These are phyloP conservation scores for Heliopora coerulea DNA, from an alignment of 92 coral and sea anemone species.

Conservation along the genomic window DNA sequence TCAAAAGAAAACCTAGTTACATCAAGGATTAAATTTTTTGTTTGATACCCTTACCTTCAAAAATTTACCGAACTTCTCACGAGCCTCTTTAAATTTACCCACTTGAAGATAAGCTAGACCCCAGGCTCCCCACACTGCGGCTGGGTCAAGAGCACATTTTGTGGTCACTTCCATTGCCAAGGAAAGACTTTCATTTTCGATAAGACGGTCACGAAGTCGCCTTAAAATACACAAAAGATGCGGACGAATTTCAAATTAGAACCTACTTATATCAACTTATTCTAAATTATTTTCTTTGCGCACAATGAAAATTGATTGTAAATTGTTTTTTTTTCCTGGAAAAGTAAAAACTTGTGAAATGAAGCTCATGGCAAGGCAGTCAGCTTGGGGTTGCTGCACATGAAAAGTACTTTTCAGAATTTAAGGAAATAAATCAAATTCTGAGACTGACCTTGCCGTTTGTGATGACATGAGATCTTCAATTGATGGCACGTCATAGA, in stretches of 20 bases:
- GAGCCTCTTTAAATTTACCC: slow-evolving; percentile 86
- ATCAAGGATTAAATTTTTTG: too few species aligned
- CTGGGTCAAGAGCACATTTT: slow-evolving; percentile 92
- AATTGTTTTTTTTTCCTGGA: too few species aligned
- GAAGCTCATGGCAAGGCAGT: too few species aligned
- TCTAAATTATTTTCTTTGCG: too few species aligned
- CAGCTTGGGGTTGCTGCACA: too few species aligned
- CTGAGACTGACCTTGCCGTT: slow-evolving; percentile 93
- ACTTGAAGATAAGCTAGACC: slow-evolving; percentile 91
- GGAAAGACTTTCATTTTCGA: slow-evolving; percentile 83
- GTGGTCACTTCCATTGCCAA: slow-evolving; percentile 99
- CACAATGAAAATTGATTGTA: too few species aligned
- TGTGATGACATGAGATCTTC: slow-evolving; percentile 87
- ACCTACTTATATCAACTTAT: too few species aligned
- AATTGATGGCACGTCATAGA: slow-evolving; percentile 92
- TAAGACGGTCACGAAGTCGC: slow-evolving; percentile 96
- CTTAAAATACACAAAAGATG: slow-evolving; percentile 35
- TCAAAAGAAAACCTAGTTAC: too few species aligned
- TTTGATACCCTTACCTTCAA: slow-evolving; percentile 71
- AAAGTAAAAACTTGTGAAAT: too few species aligned
- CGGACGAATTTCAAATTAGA: neutral
- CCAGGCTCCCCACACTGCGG: slow-evolving; percentile 98
- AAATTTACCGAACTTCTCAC: slow-evolving; percentile 88
- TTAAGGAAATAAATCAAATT: too few species aligned
- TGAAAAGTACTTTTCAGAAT: too few species aligned